These are phyloP conservation scores for Lepidiolamprologus cunningtoni DNA, from an alignment of 2,113 vertebrate genomes.

Conservation along the genomic window DNA sequence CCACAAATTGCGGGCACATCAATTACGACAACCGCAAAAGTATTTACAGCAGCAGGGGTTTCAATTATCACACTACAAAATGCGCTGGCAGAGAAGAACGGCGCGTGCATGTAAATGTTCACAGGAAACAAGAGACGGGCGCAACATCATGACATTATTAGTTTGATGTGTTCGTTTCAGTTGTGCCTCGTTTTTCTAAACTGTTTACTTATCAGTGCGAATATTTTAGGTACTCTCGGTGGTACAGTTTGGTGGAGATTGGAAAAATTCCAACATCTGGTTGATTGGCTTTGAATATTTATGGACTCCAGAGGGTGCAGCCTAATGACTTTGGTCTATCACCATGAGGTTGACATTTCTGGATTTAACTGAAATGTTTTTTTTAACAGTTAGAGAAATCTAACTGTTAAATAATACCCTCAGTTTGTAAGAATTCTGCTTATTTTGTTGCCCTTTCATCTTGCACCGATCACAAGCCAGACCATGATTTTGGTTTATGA, in stretches of 20 bases:
- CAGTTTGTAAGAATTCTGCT: background rate
- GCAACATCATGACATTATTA: background rate
- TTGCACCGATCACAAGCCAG: background rate
- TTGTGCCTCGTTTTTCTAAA: background rate
- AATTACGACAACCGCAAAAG: background rate
- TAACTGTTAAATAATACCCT: background rate
- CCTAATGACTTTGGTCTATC: background rate
- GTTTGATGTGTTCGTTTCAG: background rate
- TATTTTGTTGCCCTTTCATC: background rate
- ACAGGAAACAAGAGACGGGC: background rate
- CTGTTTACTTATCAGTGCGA: background rate
- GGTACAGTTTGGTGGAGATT: background rate
- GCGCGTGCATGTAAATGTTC: background rate
- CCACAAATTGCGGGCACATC: background rate
- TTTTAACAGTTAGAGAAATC: background rate
- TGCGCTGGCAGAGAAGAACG: background rate
- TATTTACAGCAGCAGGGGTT: background rate
- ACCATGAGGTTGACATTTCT: background rate
- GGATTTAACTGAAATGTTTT: background rate
- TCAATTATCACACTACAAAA: constrained; percentile 7
- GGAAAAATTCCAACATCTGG: background rate
- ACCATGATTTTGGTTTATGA: background rate
- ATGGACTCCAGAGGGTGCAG: background rate
- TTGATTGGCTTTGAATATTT: background rate
- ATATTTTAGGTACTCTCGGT: background rate